These are phyloP conservation scores for Clarias laeviceps DNA, from an alignment of 2,797 vertebrate species.

Conservation along the genomic window DNA sequence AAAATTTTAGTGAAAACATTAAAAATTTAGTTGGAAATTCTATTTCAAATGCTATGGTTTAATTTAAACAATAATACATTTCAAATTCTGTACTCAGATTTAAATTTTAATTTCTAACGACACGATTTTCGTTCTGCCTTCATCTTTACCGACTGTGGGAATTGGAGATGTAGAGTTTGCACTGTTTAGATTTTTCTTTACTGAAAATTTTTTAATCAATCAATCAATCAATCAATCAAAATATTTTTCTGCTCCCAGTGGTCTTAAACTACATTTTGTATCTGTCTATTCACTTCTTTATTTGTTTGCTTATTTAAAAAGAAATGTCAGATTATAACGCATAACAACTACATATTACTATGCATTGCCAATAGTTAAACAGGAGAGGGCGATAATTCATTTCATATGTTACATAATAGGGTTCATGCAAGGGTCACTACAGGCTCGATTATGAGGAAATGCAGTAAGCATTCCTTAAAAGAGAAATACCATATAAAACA, in stretches of 20 bases:
- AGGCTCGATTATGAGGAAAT: slow-evolving; percentile 7
- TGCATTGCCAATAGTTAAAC: neutral
- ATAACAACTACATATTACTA: neutral
- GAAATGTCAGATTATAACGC: too few relatives aligned
- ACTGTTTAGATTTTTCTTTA: too few relatives aligned
- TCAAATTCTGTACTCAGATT: too few relatives aligned
- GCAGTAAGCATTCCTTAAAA: neutral
- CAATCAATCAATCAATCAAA: neutral
- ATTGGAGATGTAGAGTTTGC: too few relatives aligned
- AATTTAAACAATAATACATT: too few relatives aligned
- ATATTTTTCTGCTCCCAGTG: neutral
- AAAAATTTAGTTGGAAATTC: neutral
- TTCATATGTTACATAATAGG: neutral
- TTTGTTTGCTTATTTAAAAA: too few relatives aligned
- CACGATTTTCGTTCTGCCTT: neutral
- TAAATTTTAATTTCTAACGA: neutral
- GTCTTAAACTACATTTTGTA: too few relatives aligned
- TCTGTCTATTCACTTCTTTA: too few relatives aligned
- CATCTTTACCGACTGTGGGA: too few relatives aligned
- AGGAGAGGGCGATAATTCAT: slow-evolving; percentile 19
- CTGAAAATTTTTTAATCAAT: too few relatives aligned
- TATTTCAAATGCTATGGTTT: neutral
- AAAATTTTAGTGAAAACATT: neutral
- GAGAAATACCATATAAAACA: neutral
- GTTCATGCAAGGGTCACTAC: neutral